Conservation (phyloP, 2,113 vertebrate species). For the Acanthisitta chloris region DNA sequence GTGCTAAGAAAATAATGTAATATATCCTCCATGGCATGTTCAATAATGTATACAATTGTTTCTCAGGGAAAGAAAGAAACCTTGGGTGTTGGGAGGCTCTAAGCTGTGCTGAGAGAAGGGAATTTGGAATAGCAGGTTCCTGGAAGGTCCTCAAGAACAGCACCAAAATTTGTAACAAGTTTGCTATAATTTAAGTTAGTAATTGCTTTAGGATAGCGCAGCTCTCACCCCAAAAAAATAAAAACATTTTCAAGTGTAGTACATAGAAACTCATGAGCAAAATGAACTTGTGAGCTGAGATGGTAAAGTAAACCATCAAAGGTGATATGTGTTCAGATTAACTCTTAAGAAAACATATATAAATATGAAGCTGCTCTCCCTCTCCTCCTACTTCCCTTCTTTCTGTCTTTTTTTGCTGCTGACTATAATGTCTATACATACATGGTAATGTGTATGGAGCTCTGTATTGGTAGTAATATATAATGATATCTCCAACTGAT, state of each 20-base stretch:
- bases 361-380: background rate
- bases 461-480: background rate
- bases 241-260: background rate
- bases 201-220: background rate
- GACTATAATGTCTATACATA: background rate
- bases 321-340: background rate
- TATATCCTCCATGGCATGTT: background rate
- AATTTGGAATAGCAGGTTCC: background rate
- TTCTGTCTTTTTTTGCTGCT: background rate
- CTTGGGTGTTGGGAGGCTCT: background rate
- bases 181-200: background rate
- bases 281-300: background rate
- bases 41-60: slow-evolving; percentile 25
- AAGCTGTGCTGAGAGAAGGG: background rate
- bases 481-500: background rate
- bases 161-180: background rate
- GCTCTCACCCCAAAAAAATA: background rate
- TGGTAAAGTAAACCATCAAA: background rate
- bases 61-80: background rate
- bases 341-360: background rate
- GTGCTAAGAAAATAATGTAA: slow-evolving; percentile 28
- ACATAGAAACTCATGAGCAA: background rate
- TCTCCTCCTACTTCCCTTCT: background rate
- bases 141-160: background rate
- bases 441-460: background rate